phyloP scores from a whole-genome alignment of 2,888 invertebrate genomes.

The Amblyjoppa fuscipennis region DNA sequence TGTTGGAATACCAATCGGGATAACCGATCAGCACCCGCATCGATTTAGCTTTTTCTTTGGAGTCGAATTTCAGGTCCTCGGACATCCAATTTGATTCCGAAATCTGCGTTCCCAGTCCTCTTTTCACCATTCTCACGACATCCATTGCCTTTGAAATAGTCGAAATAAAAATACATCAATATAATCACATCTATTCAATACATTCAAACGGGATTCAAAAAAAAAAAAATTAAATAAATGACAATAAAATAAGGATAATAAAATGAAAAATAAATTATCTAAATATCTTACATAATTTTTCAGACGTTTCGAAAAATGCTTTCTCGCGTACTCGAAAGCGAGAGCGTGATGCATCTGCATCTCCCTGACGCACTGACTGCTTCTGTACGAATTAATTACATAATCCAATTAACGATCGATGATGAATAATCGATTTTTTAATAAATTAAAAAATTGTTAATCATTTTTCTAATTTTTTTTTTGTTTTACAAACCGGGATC shows the following conservation, averaged over 20 bases:
- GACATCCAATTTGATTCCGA: constrained; percentile 87
- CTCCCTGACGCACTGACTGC: constrained; percentile 14
- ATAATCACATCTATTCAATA: not conserved
- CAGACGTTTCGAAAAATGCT: constrained; percentile 32
- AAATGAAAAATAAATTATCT: not conserved
- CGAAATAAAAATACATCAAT: not conserved
- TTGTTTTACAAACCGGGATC: constrained; percentile 23
- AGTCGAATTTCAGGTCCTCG: constrained; percentile 85
- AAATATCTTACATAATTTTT: constrained; percentile 32
- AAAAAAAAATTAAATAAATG: not conserved
- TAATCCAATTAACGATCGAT: not conserved
- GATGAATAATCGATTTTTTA: not conserved
- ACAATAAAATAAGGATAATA: too few relatives aligned
- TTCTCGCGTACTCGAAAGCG: constrained; percentile 29
- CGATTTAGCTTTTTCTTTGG: constrained; percentile 85
- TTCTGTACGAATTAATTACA: constrained; percentile 1
- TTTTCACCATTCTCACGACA: constrained; percentile 5
- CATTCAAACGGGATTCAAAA: not conserved
- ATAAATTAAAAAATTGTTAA: not conserved
- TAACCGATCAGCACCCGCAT: constrained; percentile 87
- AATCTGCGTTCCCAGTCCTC: constrained; percentile 73
- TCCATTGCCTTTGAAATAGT: constrained; percentile 3
- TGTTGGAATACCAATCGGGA: constrained; percentile 87
- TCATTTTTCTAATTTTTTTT: not conserved
- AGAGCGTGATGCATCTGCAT: constrained; percentile 22